phyloP scores from a whole-genome alignment of 2,797 vertebrate species.

The Carapus acus region DNA sequence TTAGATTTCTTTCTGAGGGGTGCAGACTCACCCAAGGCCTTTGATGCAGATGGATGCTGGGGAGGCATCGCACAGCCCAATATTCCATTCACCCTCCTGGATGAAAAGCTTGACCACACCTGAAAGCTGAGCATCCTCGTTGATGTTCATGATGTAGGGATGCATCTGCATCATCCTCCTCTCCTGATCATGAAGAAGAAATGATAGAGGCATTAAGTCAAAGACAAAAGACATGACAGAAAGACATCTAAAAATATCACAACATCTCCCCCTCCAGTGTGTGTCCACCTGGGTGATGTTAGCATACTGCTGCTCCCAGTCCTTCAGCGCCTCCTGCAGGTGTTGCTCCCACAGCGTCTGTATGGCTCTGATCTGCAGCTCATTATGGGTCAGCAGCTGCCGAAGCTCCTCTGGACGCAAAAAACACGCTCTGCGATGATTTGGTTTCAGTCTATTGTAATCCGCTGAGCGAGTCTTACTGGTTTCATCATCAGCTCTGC shows the following conservation, averaged over 20 bases:
- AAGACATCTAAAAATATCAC: neutral
- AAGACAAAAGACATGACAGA: neutral
- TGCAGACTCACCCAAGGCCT: constrained; percentile 78
- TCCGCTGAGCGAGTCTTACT: constrained; percentile 53
- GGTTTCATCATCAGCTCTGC: constrained; percentile 70
- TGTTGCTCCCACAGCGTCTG: constrained; percentile 81
- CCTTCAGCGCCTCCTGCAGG: constrained; percentile 77
- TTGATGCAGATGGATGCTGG: constrained; percentile 72
- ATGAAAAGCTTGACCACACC: constrained; percentile 86
- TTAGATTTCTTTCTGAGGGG: too few species aligned
- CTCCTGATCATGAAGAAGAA: constrained; percentile 65
- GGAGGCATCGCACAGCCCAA: constrained; percentile 70
- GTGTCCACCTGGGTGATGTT: constrained; percentile 74
- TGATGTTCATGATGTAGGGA: constrained; percentile 84
- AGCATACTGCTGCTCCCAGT: constrained; percentile 79
- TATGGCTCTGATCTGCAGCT: constrained; percentile 71
- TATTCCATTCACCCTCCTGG: constrained; percentile 76
- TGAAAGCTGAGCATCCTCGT: constrained; percentile 84
- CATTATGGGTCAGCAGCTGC: constrained; percentile 72
- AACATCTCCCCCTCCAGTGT: constrained; percentile 1
- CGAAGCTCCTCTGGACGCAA: constrained; percentile 71
- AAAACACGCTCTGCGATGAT: constrained; percentile 10
- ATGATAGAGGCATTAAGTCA: neutral
- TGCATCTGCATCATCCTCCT: constrained; percentile 79
- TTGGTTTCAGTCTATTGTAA: neutral